phyloP scores from a whole-genome alignment of 2,888 invertebrate species.

The Thera britannica region DNA sequence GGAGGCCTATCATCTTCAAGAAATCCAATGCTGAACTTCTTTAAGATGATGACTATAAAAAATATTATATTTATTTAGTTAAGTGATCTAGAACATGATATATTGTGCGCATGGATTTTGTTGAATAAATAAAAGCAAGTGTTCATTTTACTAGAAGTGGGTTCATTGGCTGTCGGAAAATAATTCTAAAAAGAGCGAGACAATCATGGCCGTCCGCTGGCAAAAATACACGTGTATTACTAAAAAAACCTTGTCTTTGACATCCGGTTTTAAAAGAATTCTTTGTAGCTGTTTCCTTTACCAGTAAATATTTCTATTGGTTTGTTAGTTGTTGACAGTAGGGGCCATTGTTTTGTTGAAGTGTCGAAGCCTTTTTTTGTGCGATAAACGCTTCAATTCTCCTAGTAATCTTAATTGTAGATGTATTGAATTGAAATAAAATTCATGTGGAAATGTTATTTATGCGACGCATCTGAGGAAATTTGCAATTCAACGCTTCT shows the following conservation, averaged over 20 bases:
- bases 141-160: conserved; percentile 22
- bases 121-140: neutral
- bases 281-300: neutral
- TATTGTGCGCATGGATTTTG: neutral
- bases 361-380: conserved; percentile 5
- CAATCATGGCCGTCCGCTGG: conserved; percentile 6
- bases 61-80: too few relatives aligned
- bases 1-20: too few relatives aligned
- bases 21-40: too few relatives aligned
- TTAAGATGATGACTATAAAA: too few relatives aligned
- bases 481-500: neutral
- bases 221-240: conserved; percentile 5
- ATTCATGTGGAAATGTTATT: conserved; percentile 11
- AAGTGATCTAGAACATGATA: neutral
- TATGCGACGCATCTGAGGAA: conserved; percentile 6
- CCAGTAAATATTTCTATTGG: conserved; percentile 1
- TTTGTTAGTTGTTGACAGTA: conserved; percentile 3
- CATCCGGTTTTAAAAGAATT: conserved; percentile 4
- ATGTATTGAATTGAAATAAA: neutral
- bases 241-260: conserved; percentile 10
- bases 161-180: conserved; percentile 67
- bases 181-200: conserved; percentile 47
- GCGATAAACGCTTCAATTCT: neutral
- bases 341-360: neutral
- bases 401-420: neutral